Evolutionary conservation across 1,140 invertebrate genomes (phyloP).

Genomic region (Drosophila nikananu): DNA sequence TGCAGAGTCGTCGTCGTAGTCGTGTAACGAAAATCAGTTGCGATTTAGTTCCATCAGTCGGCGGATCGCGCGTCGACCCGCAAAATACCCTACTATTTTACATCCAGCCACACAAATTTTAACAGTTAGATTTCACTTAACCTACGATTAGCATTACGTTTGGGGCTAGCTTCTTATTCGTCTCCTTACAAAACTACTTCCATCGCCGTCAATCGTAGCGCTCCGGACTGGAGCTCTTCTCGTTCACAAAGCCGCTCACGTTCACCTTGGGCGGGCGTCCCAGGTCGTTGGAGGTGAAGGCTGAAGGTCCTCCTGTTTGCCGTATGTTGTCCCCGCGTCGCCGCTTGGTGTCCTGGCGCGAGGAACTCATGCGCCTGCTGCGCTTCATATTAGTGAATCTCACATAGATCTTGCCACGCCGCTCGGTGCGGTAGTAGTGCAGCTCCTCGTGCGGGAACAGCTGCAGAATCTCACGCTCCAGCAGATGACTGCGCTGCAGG

Average conservation of each 20-base stretch:
- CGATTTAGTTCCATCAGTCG: conserved; percentile 47
- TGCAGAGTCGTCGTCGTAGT: not conserved
- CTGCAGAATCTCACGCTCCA: conserved; percentile 73
- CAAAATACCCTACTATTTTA: conserved; percentile 27
- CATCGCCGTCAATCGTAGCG: conserved; percentile 60
- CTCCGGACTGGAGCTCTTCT: conserved; percentile 60
- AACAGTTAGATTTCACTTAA: conserved; percentile 10
- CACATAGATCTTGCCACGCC: conserved; percentile 78
- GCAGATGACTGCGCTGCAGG: conserved; percentile 67
- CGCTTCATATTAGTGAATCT: conserved; percentile 80
- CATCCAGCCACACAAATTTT: not conserved
- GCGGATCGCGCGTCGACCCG: conserved; percentile 44
- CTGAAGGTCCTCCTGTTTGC: conserved; percentile 3
- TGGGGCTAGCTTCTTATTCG: not conserved
- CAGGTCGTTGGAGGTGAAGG: not conserved
- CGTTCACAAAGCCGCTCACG: conserved; percentile 27
- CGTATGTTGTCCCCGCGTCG: conserved; percentile 36
- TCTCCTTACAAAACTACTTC: not conserved
- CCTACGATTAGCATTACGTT: conserved; percentile 32
- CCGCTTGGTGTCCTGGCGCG: conserved; percentile 50
- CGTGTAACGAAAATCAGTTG: conserved; percentile 40
- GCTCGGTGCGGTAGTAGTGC: conserved; percentile 74
- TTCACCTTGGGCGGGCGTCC: conserved; percentile 17
- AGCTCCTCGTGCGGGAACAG: conserved; percentile 71
- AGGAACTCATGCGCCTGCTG: conserved; percentile 54